phyloP scores from a whole-genome alignment of 2,113 vertebrate species.

The Syngnathus scovelli region DNA sequence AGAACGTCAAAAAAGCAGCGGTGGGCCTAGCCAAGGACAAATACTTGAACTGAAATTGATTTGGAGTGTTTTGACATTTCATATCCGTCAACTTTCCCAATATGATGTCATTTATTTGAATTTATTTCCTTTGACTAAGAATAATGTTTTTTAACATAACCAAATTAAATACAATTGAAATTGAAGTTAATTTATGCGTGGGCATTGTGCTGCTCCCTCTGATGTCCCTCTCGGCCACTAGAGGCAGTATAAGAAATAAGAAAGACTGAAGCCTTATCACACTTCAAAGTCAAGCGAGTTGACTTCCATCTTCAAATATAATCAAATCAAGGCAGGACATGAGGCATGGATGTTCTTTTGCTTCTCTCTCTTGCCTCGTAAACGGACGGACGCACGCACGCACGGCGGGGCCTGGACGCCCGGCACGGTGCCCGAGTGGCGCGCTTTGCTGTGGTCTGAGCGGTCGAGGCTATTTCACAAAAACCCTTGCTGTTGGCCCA shows the following conservation, averaged over 20 bases:
- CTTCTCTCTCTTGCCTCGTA: neutral
- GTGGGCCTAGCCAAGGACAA: neutral
- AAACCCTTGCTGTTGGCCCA: slow-evolving; percentile 53
- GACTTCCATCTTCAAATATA: slow-evolving; percentile 64
- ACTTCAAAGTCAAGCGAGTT: slow-evolving; percentile 63
- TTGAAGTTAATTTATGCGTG: too few species aligned
- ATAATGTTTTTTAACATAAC: too few species aligned
- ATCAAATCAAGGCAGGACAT: slow-evolving; percentile 59
- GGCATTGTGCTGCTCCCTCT: too few species aligned
- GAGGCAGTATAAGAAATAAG: too few species aligned
- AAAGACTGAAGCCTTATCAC: slow-evolving; percentile 31
- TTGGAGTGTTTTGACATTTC: neutral
- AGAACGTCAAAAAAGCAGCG: neutral
- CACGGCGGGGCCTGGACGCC: slow-evolving; percentile 53
- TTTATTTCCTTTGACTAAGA: too few species aligned
- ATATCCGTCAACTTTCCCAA: neutral
- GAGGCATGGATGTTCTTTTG: slow-evolving; percentile 31
- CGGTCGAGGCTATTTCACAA: slow-evolving; percentile 59
- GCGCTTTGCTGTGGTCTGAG: slow-evolving; percentile 64
- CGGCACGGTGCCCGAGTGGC: slow-evolving; percentile 17
- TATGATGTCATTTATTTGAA: too few species aligned
- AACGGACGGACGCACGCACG: slow-evolving; percentile 5
- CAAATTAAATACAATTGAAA: too few species aligned
- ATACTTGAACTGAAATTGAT: neutral
- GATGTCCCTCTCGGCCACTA: too few species aligned